These are phyloP conservation scores for Lacerta agilis DNA, from an alignment of 2,797 vertebrate species.

Conservation along the genomic window DNA sequence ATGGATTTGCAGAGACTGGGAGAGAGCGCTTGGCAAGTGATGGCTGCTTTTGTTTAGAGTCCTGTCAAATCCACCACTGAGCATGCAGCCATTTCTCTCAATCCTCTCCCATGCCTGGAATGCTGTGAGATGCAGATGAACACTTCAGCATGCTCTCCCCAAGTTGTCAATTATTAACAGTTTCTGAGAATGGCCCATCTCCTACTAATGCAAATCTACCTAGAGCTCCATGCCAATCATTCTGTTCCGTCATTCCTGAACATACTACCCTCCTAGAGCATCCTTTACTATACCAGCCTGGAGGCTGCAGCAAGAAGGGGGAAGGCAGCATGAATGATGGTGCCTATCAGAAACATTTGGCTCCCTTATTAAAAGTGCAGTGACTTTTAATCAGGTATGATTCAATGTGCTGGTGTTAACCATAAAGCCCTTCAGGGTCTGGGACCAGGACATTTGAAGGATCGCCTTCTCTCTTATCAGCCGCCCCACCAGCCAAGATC, in stretches of 20 bases:
- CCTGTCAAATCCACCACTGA: slow-evolving; percentile 14
- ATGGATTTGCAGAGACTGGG: not conserved
- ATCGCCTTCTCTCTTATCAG: too few species aligned
- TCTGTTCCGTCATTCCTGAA: not conserved
- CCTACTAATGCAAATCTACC: slow-evolving; percentile 1
- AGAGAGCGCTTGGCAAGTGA: not conserved
- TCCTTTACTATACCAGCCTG: not conserved
- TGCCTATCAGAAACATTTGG: not conserved
- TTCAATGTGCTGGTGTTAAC: too few species aligned
- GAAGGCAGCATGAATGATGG: too few species aligned
- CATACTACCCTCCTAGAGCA: not conserved
- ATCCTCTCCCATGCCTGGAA: not conserved
- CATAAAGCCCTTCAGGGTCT: too few species aligned
- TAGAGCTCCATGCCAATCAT: not conserved
- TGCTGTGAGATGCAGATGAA: not conserved
- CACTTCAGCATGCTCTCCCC: not conserved
- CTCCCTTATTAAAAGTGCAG: not conserved
- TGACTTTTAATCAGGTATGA: not conserved
- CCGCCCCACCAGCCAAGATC: too few species aligned
- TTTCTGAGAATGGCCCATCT: not conserved
- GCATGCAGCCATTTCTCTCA: not conserved
- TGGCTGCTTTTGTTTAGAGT: not conserved
- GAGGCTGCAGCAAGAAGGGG: not conserved
- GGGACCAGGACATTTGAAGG: too few species aligned
- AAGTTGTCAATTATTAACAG: not conserved